Base-by-base conservation (phyloP, 2,888 invertebrate species). In the Alloplasta piceator region DNA sequence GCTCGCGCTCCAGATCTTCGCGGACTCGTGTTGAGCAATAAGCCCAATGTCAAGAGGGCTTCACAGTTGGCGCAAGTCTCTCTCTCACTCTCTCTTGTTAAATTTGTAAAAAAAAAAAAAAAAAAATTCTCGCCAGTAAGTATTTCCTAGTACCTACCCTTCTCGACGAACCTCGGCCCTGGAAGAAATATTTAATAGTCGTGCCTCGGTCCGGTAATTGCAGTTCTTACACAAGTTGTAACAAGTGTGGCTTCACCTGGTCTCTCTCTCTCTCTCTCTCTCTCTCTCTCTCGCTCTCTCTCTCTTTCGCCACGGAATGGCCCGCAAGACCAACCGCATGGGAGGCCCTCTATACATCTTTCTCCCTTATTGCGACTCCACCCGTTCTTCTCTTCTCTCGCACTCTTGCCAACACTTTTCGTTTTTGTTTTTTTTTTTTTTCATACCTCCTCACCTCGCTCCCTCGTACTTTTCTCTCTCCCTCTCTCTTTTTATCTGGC, bases 151-250 rank as follows among this genome's bases (percentile, higher is more conserved):
- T 82, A 83, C 61, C 72, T 58, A 60, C 72, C 76, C 73, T 78
- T 83, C 61, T 50, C 50, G 68, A 76, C 63, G 72, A 73, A 73
- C 71, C 67, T 67, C 80, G 67, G 76, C 61, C 68, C 64, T 80
- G 77, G 66, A 80, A 80, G 83, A 83, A 83, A 84, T 84, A 83
- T 83, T 84, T 83, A 84, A 85, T 85, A 83, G 82, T 82, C 81
- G 76, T 80, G 80, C 77, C 79, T 64, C n/a, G 74, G 73, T 75
- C 72, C 64, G 77, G 83, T 85, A 85, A 85, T 85, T 85, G 83
- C 77, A 79, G 82, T 85, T 85, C 78, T 85, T 83, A 82, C 82
- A 77, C 78, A 82, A 83, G 74, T 83, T 80, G 78, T 83, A 83
- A 83, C 83, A 83, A 83, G 83, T 83, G 78, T 79, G 81, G 82